These are phyloP conservation scores for Scatophagus argus DNA, from an alignment of 2,113 vertebrate genomes.

Conservation along the genomic window DNA sequence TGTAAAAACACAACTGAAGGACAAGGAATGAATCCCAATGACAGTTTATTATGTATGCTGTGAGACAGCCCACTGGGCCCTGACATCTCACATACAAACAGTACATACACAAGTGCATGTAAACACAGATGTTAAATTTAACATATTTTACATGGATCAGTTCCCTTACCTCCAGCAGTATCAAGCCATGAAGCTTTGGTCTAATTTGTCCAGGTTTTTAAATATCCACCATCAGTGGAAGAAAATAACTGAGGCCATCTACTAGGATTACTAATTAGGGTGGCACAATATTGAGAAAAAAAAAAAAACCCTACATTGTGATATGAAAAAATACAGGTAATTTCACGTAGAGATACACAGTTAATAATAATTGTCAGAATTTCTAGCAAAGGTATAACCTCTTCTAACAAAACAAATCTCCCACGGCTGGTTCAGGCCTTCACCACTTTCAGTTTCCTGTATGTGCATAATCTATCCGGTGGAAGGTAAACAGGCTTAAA, in stretches of 20 bases:
- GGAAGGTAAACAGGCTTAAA: too few relatives aligned
- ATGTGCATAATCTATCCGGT: too few relatives aligned
- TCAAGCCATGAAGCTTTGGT: background rate
- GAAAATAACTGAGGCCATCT: background rate
- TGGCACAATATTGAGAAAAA: too few relatives aligned
- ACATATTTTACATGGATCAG: background rate
- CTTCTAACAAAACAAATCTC: too few relatives aligned
- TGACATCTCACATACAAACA: constrained; percentile 15
- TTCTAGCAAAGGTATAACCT: too few relatives aligned
- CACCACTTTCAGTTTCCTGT: too few relatives aligned
- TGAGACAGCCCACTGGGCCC: constrained; percentile 36
- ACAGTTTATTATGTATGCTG: constrained; percentile 60
- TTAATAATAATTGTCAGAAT: too few relatives aligned
- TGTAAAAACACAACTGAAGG: constrained; percentile 69
- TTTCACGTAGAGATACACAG: too few relatives aligned
- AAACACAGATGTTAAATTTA: background rate
- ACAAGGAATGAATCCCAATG: constrained; percentile 65
- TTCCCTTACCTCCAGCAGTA: background rate
- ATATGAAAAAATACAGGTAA: too few relatives aligned
- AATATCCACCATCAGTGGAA: background rate
- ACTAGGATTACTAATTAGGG: background rate
- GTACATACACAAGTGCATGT: background rate
- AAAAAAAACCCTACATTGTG: too few relatives aligned
- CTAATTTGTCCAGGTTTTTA: background rate
- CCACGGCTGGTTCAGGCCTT: too few relatives aligned